Base-by-base conservation (phyloP, 2,113 vertebrate genomes). In the Nannobrachium achirus region DNA sequence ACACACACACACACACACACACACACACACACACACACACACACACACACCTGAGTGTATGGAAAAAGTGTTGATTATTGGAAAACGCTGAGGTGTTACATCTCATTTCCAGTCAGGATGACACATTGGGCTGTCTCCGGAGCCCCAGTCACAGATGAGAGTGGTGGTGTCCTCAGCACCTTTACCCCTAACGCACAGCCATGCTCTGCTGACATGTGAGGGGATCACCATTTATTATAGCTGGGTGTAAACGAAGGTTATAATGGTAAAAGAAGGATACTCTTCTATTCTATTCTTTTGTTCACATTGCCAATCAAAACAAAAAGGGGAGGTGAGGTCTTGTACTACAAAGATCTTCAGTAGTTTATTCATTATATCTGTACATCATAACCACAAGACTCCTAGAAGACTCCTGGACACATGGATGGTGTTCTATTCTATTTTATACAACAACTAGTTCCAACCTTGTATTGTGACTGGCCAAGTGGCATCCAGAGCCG, bases 71-170 rank as follows among this genome's bases (percentile, higher is more conserved):
- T 80, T 87, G 81, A 75, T 89, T 87, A 87, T 86, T 88, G 89
- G 76, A 83, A 68, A 88, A 65, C 58, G 55, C 75, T 76, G 66
- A 85, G 87, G 87, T 89, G 88, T 90, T 87, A 88, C 66, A 90
- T 90, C 83, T 89, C 58, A 92, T 91, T 92, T 89, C 84, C 87
- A 86, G 80, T 69, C 50, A 10, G 48, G 13, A 71, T 82, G 81
- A 89, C 57, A 72, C 80, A 33, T 33, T 84, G 61, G 66, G 69
- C 62, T 61, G 66, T 40, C 44, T 78, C 76, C 75, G 71, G 59
- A 83, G 72, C 67, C 56, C 41, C 53, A 78, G 42, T 44, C 7
- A 44, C 63, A 66, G 69, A 76, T 75, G 11, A 13, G 13, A 15
- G 1, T 42, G 15, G 14, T 10, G 53, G 19, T 40, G 76, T 55